Conservation (phyloP, 2,797 vertebrate species). For the Cynodonichthys magdalenae region DNA sequence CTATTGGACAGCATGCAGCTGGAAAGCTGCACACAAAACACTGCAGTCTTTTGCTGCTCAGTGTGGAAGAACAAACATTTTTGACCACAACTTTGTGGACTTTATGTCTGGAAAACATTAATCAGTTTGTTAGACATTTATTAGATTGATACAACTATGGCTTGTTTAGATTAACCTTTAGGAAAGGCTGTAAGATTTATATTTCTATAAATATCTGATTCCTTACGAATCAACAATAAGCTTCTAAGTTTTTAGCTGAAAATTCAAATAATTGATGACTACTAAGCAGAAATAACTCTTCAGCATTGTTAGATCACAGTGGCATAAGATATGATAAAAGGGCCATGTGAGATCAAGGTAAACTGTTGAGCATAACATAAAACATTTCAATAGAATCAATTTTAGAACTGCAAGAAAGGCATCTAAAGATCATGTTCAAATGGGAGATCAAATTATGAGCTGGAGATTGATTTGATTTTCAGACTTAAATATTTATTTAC, state of each 20-base stretch:
- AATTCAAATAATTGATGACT: not conserved
- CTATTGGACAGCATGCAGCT: too few relatives aligned
- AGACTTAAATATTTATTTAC: too few relatives aligned
- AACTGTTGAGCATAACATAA: not conserved
- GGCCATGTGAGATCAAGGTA: not conserved
- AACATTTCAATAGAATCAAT: not conserved
- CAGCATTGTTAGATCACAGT: not conserved
- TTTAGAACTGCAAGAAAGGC: not conserved
- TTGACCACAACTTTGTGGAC: too few relatives aligned
- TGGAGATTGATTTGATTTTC: too few relatives aligned
- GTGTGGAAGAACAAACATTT: too few relatives aligned
- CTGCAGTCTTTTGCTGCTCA: too few relatives aligned
- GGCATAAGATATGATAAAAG: not conserved
- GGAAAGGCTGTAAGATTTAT: not conserved
- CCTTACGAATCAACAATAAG: not conserved
- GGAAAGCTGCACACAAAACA: too few relatives aligned
- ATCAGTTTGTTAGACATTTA: not conserved
- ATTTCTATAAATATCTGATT: not conserved
- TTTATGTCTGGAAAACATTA: not conserved
- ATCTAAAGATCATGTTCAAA: too few relatives aligned
- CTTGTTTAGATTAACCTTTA: not conserved
- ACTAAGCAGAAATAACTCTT: not conserved
- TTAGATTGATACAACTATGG: not conserved
- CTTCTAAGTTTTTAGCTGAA: not conserved
- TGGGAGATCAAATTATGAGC: too few relatives aligned